Evolutionary conservation across 2,888 invertebrate species (phyloP), one percentile per base, ranked within the genome.

Genomic region (Boloria selene): DNA sequence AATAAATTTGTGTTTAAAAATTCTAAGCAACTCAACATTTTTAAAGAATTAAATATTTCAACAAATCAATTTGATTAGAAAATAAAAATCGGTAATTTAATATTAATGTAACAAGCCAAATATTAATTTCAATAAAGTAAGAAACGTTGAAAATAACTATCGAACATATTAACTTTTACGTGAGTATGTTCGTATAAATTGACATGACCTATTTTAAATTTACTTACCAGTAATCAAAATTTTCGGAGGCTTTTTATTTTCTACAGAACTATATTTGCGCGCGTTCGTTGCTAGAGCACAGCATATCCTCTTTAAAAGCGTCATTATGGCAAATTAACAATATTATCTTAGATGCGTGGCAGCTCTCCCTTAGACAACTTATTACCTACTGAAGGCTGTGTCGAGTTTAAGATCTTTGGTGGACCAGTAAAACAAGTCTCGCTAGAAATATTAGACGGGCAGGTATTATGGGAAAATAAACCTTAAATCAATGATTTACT

Each of bases 211-310:
- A 26, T 47, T 13, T 47, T 16, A 47, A 5, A 59, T 31, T 5
- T 54, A 86, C 87, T 91, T 79, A 93, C 93, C 94, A 52, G 94
- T 94, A 51, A 94, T 94, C 54, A 94, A 84, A 75, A 94, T 93
- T 80, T 93, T 92, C 31, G 94, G 94, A 6, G 89, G 81, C 60
- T 79, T 86, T 70, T 79, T 79, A 53, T 74, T 76, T 50, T 75
- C 69, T 51, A 73, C 78, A 45, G 78, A 80, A 67, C 85, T 80
- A 75, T 86, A 88, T 65, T 76, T 80, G 76, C 88, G 84, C 16
- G 84, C 67, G 73, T 79, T 84, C 64, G 79, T 71, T 60, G 81
- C 73, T 18, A 73, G 67, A 7, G 70, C 61, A 75, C 76, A 78
- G 71, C 80, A 82, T 59, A 87, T 73, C 76, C 82, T 86, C 67